Base-by-base conservation (phyloP, 1,140 invertebrate species). In the Drosophila neocordata region DNA sequence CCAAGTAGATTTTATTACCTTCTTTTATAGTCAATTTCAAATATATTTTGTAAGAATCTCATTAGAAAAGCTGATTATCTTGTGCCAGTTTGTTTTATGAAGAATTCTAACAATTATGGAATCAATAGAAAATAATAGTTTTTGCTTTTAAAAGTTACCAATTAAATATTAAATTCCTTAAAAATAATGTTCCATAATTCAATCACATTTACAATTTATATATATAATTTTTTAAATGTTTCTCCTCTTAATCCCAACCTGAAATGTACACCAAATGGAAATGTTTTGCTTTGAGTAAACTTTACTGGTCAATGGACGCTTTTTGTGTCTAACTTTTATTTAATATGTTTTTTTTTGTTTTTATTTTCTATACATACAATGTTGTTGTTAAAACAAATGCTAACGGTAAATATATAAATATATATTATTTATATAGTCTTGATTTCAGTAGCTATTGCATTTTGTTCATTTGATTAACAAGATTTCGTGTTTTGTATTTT, bases 271-370 rank as follows among this genome's bases (percentile, higher is more conserved):
- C 59, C 62, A 51, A 73, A 60, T 73, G 72, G 62, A 52, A 59
- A 61, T 78, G 18, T 11, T 11, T 48, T 2, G 7, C 13, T 44
- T 6, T 44, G 41, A 11, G 18, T 20, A 48, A 48, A 76, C 74
- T 88, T 69, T 67, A 68, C 65, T 87, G 82, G 82, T 87, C 82
- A 87, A 87, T 85, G 82, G 82, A 69, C 53, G 65, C 56, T 62
- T 73, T 73, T 59, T 70, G 60, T 74, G 63, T 64, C 44, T 68
- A 57, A 31, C 41, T 48, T 48, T 48, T 48, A 48, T 48, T 48
- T 48, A 48, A 48, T 18, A 20, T 48, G 6, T 31, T 31, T 31
- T 31, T 31, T 31, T 35, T 41, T 66, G 51, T 65, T 63, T 67
- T 63, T 66, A n/a, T 59, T 38, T 59, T 67, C 18, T 11, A 48